phyloP scores from a whole-genome alignment of 2,888 invertebrate genomes.

The Polydrusus tereticollis region DNA sequence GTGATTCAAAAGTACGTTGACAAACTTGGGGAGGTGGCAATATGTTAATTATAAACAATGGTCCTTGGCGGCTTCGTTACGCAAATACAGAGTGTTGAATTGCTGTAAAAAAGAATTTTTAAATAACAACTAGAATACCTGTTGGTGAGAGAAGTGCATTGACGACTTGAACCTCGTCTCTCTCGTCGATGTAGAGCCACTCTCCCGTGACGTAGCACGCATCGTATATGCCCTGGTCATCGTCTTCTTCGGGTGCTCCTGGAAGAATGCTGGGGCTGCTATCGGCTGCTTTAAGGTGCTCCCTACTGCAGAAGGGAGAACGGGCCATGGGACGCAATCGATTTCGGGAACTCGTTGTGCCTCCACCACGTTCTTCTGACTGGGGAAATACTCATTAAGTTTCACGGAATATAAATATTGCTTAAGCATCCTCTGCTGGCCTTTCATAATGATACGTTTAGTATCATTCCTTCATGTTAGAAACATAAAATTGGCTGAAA shows the following conservation, averaged over 20 bases:
- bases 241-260: conserved; percentile 69
- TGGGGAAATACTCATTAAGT: conserved; percentile 56
- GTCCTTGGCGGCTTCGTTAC: too few species aligned
- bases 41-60: too few species aligned
- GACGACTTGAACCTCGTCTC: conserved; percentile 75
- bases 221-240: conserved; percentile 81
- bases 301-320: conserved; percentile 81
- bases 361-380: conserved; percentile 81
- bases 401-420: conserved; percentile 8
- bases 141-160: conserved; percentile 57
- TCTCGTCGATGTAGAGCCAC: conserved; percentile 83
- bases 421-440: neutral
- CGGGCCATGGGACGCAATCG: conserved; percentile 73
- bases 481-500: neutral
- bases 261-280: conserved; percentile 74
- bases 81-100: too few species aligned
- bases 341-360: conserved; percentile 57
- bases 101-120: too few species aligned
- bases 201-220: conserved; percentile 80
- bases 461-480: neutral
- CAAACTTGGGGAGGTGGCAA: too few species aligned
- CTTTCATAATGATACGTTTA: neutral
- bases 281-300: conserved; percentile 74
- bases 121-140: conserved; percentile 42
- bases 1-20: too few species aligned